Percentiles rank a stretch among this genome's conserved stretches.
Conservation (phyloP, 2,888 invertebrate genomes). For the Mythimna loreyi region DNA sequence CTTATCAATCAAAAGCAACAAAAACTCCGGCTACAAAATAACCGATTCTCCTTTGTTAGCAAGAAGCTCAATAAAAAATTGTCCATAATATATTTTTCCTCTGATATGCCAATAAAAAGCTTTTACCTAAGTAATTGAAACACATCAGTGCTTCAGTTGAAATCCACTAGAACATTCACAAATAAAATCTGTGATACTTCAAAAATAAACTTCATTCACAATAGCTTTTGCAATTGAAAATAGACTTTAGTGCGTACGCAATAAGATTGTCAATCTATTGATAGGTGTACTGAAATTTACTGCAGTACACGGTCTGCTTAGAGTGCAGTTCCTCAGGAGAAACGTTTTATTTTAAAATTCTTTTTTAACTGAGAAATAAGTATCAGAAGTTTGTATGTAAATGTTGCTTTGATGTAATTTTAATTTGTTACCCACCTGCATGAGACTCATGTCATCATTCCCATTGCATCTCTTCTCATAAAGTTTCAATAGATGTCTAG, state of each 20-base stretch:
- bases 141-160: slow-evolving; percentile 43
- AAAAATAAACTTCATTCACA: slow-evolving; percentile 48
- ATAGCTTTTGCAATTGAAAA: slow-evolving; percentile 50
- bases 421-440: background rate
- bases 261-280: slow-evolving; percentile 55
- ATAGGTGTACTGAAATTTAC: slow-evolving; percentile 33
- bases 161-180: slow-evolving; percentile 48
- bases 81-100: slow-evolving; percentile 5
- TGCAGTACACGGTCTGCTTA: slow-evolving; percentile 37
- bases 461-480: no score
- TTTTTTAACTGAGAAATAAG: slow-evolving; percentile 25
- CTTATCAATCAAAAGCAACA: background rate
- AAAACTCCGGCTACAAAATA: background rate
- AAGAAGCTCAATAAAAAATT: slow-evolving; percentile 14
- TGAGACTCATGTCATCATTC: no score
- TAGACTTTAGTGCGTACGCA: slow-evolving; percentile 25
- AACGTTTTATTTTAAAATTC: slow-evolving; percentile 42
- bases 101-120: slow-evolving; percentile 42
- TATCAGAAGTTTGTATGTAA: background rate
- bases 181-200: slow-evolving; percentile 60
- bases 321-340: slow-evolving; percentile 42
- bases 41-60: slow-evolving; percentile 11
- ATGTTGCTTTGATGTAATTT: background rate
- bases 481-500: background rate
- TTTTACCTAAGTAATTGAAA: slow-evolving; percentile 62